These are phyloP conservation scores for Trematomus loennbergii DNA, from an alignment of 2,113 vertebrate species.

Conservation along the genomic window DNA sequence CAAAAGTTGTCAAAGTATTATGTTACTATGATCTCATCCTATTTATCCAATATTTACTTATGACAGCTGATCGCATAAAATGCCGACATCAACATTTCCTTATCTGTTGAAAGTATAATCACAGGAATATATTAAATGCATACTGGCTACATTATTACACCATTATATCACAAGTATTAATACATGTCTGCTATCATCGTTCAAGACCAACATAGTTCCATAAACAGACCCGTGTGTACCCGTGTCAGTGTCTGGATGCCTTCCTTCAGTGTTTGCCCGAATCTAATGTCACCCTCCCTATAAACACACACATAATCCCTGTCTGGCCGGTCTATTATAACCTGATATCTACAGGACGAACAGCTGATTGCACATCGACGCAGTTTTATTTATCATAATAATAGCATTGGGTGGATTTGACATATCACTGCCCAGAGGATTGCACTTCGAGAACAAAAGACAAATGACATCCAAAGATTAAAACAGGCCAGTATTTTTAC, in stretches of 20 bases:
- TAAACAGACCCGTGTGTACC: constrained; percentile 21
- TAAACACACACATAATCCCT: neutral
- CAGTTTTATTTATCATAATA: neutral
- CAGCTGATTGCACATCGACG: neutral
- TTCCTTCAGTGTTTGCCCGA: constrained; percentile 1
- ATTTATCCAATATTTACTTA: neutral
- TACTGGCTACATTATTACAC: neutral
- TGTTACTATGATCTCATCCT: neutral
- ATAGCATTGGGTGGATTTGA: neutral
- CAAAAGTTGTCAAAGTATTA: neutral
- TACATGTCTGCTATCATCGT: neutral
- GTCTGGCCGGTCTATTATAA: neutral
- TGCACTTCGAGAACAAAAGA: constrained; percentile 32
- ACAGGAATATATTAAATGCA: neutral
- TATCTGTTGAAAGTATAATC: neutral
- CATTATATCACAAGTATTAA: neutral
- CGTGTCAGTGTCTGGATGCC: constrained; percentile 10
- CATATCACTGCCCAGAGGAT: neutral
- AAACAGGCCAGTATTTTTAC: neutral
- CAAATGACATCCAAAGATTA: neutral
- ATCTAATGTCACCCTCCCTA: constrained; percentile 20
- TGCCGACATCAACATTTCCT: neutral
- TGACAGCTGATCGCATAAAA: neutral
- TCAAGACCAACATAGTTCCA: constrained; percentile 11
- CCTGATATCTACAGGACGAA: neutral